Evolutionary conservation across 2,113 vertebrate species (phyloP).

Genomic region (Otolemur garnettii): DNA sequence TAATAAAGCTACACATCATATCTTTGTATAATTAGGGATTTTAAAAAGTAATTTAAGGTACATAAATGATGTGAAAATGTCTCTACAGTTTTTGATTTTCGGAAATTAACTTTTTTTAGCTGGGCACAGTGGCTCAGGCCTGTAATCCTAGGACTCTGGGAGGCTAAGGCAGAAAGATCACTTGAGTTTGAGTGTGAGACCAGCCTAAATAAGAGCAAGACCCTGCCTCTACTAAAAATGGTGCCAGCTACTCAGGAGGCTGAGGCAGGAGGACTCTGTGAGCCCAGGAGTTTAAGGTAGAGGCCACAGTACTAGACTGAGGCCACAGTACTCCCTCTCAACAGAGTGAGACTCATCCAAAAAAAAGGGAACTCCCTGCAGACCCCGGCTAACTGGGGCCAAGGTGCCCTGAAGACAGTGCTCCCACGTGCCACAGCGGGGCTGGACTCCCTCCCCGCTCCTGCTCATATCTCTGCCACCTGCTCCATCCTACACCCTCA

Average conservation of each 20-base stretch:
- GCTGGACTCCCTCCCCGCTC: neutral
- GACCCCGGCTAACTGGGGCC: neutral
- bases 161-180: no score
- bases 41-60: neutral
- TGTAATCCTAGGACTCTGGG: no score
- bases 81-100: neutral
- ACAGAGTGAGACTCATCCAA: neutral
- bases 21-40: neutral
- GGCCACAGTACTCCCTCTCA: no score
- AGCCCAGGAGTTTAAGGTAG: no score
- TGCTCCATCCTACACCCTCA: neutral
- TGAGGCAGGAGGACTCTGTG: no score
- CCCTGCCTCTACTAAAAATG: no score
- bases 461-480: neutral
- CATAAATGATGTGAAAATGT: constrained; percentile 16
- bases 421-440: neutral
- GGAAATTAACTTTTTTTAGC: neutral
- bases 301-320: no score
- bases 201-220: no score
- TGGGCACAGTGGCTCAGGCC: no score
- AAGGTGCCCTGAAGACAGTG: neutral
- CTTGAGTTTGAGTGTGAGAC: no score
- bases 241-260: no score
- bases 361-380: neutral
- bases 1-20: neutral